Percentiles rank a stretch among this genome's conserved stretches.
Evolutionary conservation across 2,888 invertebrate species (phyloP).

Genomic region (Daptonema setosum): DNA sequence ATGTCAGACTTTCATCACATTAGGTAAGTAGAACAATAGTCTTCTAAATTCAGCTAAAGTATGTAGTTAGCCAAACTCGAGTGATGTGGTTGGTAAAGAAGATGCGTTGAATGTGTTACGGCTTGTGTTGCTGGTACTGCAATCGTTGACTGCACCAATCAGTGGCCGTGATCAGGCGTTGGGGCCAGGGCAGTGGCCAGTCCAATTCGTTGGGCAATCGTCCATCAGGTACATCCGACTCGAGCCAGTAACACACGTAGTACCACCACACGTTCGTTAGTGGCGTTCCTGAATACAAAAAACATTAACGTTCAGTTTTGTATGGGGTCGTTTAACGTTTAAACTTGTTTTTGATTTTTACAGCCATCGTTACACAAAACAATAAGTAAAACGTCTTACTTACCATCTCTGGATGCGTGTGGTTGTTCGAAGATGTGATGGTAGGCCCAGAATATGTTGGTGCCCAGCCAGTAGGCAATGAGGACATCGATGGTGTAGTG

Average conservation of each 20-base stretch:
- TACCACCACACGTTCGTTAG: not conserved
- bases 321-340: too few species aligned
- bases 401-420: not conserved
- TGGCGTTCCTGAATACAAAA: too few species aligned
- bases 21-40: too few species aligned
- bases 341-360: too few species aligned
- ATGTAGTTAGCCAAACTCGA: too few species aligned
- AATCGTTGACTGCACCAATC: not conserved
- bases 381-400: not conserved
- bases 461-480: conserved; percentile 23
- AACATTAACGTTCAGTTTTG: too few species aligned
- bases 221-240: not conserved
- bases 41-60: too few species aligned
- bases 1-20: too few species aligned
- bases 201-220: not conserved
- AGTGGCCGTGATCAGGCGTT: not conserved
- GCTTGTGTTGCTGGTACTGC: too few species aligned
- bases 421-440: conserved; percentile 44
- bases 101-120: too few species aligned
- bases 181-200: not conserved
- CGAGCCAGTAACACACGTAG: not conserved
- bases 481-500: conserved; percentile 26
- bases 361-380: not conserved
- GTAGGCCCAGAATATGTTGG: conserved; percentile 48
- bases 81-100: too few species aligned